Conservation (phyloP, 1,140 invertebrate genomes). For the Vollenhovia emeryi region DNA sequence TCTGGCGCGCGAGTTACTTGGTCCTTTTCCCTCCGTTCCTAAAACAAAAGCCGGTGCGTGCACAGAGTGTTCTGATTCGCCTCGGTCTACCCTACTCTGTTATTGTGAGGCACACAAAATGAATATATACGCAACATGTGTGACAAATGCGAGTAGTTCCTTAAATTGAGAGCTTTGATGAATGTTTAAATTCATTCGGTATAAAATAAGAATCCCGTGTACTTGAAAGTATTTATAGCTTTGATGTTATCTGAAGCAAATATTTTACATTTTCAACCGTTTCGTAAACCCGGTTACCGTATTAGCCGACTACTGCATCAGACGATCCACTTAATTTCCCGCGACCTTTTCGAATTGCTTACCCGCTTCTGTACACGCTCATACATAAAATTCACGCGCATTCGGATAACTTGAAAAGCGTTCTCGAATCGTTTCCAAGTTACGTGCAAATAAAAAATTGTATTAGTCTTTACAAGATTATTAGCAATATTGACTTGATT, state of each 20-base stretch:
- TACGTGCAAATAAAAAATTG: slow-evolving; percentile 12
- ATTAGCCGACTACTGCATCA: slow-evolving; percentile 1
- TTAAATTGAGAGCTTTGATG: neutral
- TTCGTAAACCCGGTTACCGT: neutral
- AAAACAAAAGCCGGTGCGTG: too few relatives aligned
- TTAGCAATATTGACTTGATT: slow-evolving; percentile 24
- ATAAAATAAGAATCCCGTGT: neutral
- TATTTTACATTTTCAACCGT: slow-evolving; percentile 16
- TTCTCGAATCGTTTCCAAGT: neutral
- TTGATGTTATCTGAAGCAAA: neutral
- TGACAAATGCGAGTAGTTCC: neutral
- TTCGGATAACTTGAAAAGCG: slow-evolving; percentile 29
- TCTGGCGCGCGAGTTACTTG: too few relatives aligned
- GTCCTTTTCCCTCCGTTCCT: too few relatives aligned
- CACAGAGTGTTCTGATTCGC: too few relatives aligned
- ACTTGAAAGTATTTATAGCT: neutral
- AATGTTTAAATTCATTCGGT: neutral
- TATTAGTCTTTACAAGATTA: neutral
- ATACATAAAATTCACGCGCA: slow-evolving; percentile 37
- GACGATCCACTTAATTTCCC: slow-evolving; percentile 35
- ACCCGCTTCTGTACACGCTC: neutral
- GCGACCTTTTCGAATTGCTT: slow-evolving; percentile 4
- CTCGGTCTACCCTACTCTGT: too few relatives aligned
- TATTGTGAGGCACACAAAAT: too few relatives aligned
- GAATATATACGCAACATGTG: too few relatives aligned